Evolutionary conservation across 2,797 vertebrate species (phyloP), one percentile per base, ranked within the genome.

Genomic region (Eulemur rubriventer): DNA sequence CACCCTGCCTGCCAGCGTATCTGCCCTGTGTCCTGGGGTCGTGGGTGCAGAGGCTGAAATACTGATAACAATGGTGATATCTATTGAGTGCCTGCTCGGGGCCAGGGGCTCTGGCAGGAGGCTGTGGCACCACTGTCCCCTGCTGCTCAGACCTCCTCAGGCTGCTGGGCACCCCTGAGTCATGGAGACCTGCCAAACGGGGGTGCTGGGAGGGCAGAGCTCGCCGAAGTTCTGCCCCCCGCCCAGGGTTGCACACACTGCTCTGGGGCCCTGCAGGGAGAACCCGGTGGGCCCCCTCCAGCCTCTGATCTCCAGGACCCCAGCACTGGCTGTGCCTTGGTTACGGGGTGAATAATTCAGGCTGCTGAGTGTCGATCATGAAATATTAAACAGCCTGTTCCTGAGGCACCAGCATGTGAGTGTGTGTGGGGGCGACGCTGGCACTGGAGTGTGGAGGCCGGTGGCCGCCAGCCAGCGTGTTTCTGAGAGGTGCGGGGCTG

Each of bases 291-390:
- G 48, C 5, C 55, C 50, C 63, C 50, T 52, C 55, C 46, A 7
- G 65, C 57, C 28, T 63, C 43, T 0, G 4, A 1, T 41, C 38
- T 16, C 76, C 79, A 55, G 94, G 94, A 91, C 94, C 96, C 94
- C 86, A 10, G 82, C 35, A 69, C 38, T 93, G 22, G 0, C 82
- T 35, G 28, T 57, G 46, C 80, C 96, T 97, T 94, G 96, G 98
- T 99, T 99, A 99, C 99, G 81, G 89, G 98, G 98, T 99, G 97
- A 99, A 99, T 99, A 98, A 99, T 99, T 99, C 90, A 99, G 96
- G 84, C n/a, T 43, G 95, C 97, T 94, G 93, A 96, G 99, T 98
- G 99, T 98, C 93, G 97, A 98, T 98, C 99, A 97, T 99, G 85
- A 99, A 99, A 99, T 99, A 99, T 99, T 99, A 97, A 99, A 80